phyloP scores from a whole-genome alignment of 2,113 vertebrate species.

The Macaca mulatta region DNA sequence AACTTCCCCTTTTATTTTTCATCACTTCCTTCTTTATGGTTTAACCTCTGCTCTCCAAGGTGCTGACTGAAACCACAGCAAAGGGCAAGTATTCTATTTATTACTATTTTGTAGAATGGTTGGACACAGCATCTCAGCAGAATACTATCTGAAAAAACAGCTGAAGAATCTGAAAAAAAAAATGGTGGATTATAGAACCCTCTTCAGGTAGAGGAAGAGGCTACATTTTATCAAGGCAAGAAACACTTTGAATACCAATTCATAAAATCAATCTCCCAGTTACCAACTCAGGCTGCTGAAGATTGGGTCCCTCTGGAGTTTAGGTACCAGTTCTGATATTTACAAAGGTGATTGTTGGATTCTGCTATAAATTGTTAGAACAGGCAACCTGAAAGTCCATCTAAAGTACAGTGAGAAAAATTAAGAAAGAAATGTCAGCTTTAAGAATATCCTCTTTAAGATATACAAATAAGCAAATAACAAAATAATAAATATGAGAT shows the following conservation, averaged over 20 bases:
- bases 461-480: constrained; percentile 70
- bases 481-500: constrained; percentile 68
- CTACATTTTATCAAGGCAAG: constrained; percentile 57
- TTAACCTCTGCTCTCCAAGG: constrained; percentile 60
- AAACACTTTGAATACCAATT: constrained; percentile 66
- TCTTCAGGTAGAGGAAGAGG: constrained; percentile 49
- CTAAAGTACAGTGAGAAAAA: constrained; percentile 46
- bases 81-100: constrained; percentile 73
- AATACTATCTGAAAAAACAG: constrained; percentile 70
- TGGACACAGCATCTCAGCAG: constrained; percentile 68
- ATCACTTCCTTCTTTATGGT: constrained; percentile 49
- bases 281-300: constrained; percentile 1
- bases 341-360: constrained; percentile 48
- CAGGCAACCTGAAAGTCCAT: background rate
- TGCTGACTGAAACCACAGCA: constrained; percentile 68
- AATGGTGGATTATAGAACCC: constrained; percentile 67
- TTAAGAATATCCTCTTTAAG: constrained; percentile 71
- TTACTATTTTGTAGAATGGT: constrained; percentile 66
- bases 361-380: constrained; percentile 33
- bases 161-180: constrained; percentile 64
- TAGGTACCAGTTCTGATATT: constrained; percentile 50
- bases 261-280: constrained; percentile 31
- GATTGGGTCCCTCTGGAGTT: constrained; percentile 25
- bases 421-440: constrained; percentile 46
- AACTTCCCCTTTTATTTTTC: constrained; percentile 63